Base-by-base conservation (phyloP, 2,797 vertebrate species). In the Acipenser ruthenus region DNA sequence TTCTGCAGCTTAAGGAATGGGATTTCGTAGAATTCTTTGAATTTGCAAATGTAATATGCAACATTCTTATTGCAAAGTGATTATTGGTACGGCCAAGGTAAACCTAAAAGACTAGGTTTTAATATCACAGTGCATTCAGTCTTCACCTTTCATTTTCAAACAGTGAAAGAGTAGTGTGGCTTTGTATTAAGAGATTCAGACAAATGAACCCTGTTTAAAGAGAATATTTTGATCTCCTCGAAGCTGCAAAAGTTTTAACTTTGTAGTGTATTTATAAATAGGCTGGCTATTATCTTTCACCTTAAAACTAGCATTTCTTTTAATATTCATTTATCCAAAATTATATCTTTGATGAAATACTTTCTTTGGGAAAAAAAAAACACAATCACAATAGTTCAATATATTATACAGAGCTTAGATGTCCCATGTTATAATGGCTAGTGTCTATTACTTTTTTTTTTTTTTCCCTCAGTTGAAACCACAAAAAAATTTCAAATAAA, bases 351-450 rank as follows among this genome's bases (percentile, higher is more conserved):
- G 76, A 37, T 37, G 23, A 83, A 83, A 80, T 77, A 60, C 61
- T 68, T 75, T 80, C 78, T 89, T 88, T 90, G 89, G 89, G 87
- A 81, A 83, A 82, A 74, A 83, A 81, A 83, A 82, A 76, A 76
- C 72, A 71, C 77, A 62, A 71, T 75, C 69, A 69, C 80, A 79
- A 74, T 78, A 69, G 79, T 73, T 77, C 23, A 37, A 81, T 80
- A 76, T 78, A 71, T 73, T 74, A 80, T 76, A 81, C 73, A 83
- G 52, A 55, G 67, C 75, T 73, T 73, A 84, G 73, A 68, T 77
- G 67, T 77, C 76, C 75, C 61, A 72, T 73, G 71, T 75, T 73
- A 65, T 76, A 77, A 79, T 78, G 68, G 63, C 72, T 74, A 68
- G 70, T 71, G 70, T 74, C 66, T 68, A 73, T 74, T 55, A 55